Evolutionary conservation across 2,113 vertebrate species (phyloP), one percentile per base, ranked within the genome.

Genomic region (Indicator indicator): DNA sequence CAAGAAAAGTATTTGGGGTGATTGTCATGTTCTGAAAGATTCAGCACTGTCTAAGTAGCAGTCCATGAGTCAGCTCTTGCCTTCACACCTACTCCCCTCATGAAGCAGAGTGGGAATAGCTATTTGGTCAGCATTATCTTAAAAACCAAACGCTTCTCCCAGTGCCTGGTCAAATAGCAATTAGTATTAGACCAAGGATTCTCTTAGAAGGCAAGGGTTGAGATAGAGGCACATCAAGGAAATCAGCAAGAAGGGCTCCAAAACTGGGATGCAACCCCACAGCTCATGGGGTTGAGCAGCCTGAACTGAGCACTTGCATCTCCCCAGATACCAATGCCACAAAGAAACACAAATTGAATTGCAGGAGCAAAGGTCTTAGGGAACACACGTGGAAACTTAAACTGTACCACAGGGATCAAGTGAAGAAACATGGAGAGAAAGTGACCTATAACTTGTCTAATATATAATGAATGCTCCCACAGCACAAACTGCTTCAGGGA

Each of bases 401-500:
- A 89, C 46, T 30, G 52, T 24, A 55, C 12, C 30, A 28, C 10
- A 56, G 11, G 24, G 6, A 87, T 82, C 36, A 67, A 58, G 42
- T 2, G 46, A 33, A 33, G 38, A 70, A 92, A 83, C 19, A 55
- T 1, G n/a, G 63, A 76, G 19, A 73, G 46, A 89, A 92, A 79
- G 38, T 56, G 59, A 67, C 24, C 44, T 3, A 0, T 63, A 46
- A 27, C 20, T 76, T 76, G 11, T 44, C 71, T 79, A 85, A 82
- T 70, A 44, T 16, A 12, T 10, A 23, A 42, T 55, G 50, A 26
- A 42, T 55, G 55, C 33, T 72, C 56, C 91, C 67, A 87, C 33
- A 83, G 52, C 32, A 89, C n/a, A 23, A 67, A 63, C 24, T 73
- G 28, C 64, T 90, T 91, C 72, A 85, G 82, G 40, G 67, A 93